These are phyloP conservation scores for Danaus chrysippus DNA, from an alignment of 2,888 invertebrate species.

Conservation along the genomic window DNA sequence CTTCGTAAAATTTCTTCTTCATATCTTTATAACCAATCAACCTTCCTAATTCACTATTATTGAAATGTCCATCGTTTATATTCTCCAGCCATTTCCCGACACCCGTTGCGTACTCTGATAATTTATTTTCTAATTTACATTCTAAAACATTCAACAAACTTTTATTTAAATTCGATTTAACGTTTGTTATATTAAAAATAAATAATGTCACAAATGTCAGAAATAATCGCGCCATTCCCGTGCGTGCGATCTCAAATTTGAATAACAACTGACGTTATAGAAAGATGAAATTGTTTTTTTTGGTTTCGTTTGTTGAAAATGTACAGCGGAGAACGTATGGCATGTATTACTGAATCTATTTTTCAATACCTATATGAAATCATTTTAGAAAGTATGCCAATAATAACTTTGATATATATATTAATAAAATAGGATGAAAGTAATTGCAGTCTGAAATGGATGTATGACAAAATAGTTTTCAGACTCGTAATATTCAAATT, in stretches of 20 bases:
- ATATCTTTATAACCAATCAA: slow-evolving; percentile 54
- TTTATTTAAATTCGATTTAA: slow-evolving; percentile 14
- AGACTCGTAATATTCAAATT: too few species aligned
- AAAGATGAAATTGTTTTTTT: slow-evolving; percentile 19
- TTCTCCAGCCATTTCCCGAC: slow-evolving; percentile 46
- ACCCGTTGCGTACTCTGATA: slow-evolving; percentile 41
- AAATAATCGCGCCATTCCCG: slow-evolving; percentile 34
- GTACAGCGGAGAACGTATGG: background rate
- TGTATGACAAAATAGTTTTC: too few species aligned
- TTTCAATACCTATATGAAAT: background rate
- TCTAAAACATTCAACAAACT: slow-evolving; percentile 39
- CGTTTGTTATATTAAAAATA: slow-evolving; percentile 29
- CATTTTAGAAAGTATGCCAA: too few species aligned
- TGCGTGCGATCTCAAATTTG: slow-evolving; percentile 27
- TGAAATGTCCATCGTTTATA: slow-evolving; percentile 58
- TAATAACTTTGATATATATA: too few species aligned
- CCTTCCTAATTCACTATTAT: slow-evolving; percentile 51
- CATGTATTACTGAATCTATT: background rate
- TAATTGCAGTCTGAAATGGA: too few species aligned
- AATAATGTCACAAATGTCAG: slow-evolving; percentile 31
- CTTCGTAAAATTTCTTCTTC: slow-evolving; percentile 44
- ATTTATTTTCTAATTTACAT: slow-evolving; percentile 43
- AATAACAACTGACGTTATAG: slow-evolving; percentile 21
- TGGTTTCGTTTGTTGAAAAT: background rate
- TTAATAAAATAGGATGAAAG: too few species aligned